phyloP scores from a whole-genome alignment of 2,113 vertebrate genomes.

The Zapus hudsonius region DNA sequence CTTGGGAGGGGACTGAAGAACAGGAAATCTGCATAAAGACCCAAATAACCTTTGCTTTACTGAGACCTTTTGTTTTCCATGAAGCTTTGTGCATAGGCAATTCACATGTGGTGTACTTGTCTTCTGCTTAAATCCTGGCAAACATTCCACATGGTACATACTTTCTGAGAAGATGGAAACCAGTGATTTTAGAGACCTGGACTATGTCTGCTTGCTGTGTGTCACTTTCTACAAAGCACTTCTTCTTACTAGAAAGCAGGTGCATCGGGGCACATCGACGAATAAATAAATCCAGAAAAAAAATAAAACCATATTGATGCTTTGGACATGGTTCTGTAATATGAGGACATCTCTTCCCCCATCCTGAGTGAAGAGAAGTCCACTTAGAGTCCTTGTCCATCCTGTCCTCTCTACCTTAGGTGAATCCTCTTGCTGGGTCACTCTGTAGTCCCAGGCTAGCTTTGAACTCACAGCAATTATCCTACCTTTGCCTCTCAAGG shows the following conservation, averaged over 20 bases:
- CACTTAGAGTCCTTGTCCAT: background rate
- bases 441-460: too few relatives aligned
- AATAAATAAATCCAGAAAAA: background rate
- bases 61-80: background rate
- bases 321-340: background rate
- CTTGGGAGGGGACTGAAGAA: too few relatives aligned
- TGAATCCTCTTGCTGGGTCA: background rate
- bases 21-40: background rate
- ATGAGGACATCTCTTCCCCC: background rate
- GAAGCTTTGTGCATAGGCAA: background rate
- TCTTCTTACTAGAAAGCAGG: background rate
- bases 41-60: background rate
- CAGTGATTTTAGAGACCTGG: background rate
- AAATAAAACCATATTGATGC: background rate
- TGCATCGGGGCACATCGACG: background rate
- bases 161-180: too few relatives aligned
- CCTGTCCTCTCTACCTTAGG: background rate
- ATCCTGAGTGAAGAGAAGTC: background rate
- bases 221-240: background rate
- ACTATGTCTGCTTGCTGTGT: background rate
- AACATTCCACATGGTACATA: fast-evolving
- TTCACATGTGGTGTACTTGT: background rate
- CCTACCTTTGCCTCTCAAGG: too few relatives aligned
- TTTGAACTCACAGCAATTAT: too few relatives aligned
- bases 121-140: background rate